Base-by-base conservation (phyloP, 2,113 vertebrate genomes). In the Tachysurus vachellii region DNA sequence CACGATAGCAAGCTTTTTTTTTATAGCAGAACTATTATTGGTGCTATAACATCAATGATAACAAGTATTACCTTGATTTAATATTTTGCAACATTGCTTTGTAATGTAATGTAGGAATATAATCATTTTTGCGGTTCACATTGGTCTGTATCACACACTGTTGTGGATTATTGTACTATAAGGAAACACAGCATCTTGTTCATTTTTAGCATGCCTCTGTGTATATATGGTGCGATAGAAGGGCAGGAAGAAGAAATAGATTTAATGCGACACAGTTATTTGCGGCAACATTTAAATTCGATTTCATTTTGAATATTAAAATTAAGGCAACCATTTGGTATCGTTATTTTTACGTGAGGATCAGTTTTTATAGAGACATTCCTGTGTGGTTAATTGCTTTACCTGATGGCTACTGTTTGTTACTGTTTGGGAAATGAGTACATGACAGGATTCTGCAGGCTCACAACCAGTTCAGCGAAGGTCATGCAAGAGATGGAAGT, bases 401-500 rank as follows among this genome's bases (percentile, higher is more conserved):
- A 23, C 19, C 16, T 3, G 57, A 36, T 42, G 28, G 17, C 54
- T 59, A n/a, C 28, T 28, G n/a, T 57, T 57, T 36, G 54, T 21
- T 4, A 57, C 54, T 36, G 28, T 36, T n/a, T n/a, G 57, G 54
- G 21, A 57, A 59, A 57, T 23, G 0, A 57, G 16, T 57, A 28
- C 77, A 80, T 80, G 14, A 19, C 28, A 59, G 77, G 54, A 80
- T 36, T 57, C 28, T 80, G 54, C 31, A 80, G 28, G 26, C 79
- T 80, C 56, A 42, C 31, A 36, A 5, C 31, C 11, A 26, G 79
- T 61, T 81, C 79, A 81, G 11, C 1, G 12, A 61, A 81, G 79
- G 31, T 81, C 79, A 81, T 16, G 79, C 31, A 61, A n/a, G 79
- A 81, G 79, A 81, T 81, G 79, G 56, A 81, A 61, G 79, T 61